Evolutionary conservation across 1,140 invertebrate genomes (phyloP).

Genomic region (Palaemon carinicauda): DNA sequence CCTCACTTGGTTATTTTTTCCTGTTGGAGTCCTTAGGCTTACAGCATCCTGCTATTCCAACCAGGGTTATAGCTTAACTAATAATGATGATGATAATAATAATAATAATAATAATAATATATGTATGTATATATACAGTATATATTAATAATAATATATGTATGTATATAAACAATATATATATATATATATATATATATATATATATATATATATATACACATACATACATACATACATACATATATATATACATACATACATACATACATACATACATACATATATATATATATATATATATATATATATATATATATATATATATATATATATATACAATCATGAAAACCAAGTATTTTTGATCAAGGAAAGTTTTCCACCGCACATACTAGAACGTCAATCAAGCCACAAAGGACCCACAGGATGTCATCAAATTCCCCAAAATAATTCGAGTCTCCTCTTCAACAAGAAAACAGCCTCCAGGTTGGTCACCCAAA

Average conservation of each 20-base stretch:
- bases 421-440: too few species aligned
- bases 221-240: background rate
- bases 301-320: conserved; percentile 14
- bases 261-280: background rate
- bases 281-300: background rate
- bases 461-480: too few species aligned
- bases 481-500: background rate
- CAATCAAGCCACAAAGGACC: too few species aligned
- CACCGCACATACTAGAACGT: background rate
- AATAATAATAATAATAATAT: too few species aligned
- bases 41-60: too few species aligned
- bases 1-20: too few species aligned
- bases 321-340: conserved; percentile 8
- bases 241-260: background rate
- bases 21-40: too few species aligned
- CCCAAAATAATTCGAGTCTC: too few species aligned
- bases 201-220: background rate
- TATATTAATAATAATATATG: background rate
- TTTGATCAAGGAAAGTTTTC: background rate
- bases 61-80: too few species aligned
- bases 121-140: background rate
- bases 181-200: background rate
- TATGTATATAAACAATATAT: background rate
- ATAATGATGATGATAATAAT: too few species aligned
- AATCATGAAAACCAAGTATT: background rate